Evolutionary conservation across 2,888 invertebrate species (phyloP), one percentile per base, ranked within the genome.

Genomic region (Drosophila prolongata): DNA sequence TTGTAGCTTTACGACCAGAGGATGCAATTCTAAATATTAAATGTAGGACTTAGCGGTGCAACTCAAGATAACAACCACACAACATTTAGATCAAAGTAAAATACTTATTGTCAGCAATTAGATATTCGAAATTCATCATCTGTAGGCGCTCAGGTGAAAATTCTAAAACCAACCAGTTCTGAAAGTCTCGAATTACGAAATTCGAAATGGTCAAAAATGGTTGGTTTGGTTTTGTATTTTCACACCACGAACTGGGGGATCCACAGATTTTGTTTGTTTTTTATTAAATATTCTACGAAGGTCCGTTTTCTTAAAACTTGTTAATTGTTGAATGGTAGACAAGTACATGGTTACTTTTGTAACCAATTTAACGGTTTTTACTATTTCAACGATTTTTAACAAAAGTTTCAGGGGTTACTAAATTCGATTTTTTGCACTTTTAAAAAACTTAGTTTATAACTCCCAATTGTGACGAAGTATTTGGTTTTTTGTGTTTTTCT

Each of bases 141-240:
- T 34, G 30, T 30, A 35, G 60, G n/a, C 56, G 42, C 27, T 50
- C 46, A 50, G 24, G 27, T 49, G 82, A 87, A 77, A 86, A 86
- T 86, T 85, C 80, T 81, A 86, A 75, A 89, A 89, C 89, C 86
- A 86, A 89, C 86, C 77, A 85, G 69, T 89, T 87, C 68, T 72
- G 78, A 82, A 64, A 78, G 85, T 78, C 43, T 70, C 43, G 69
- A 78, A 79, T 67, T 81, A 2, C 3, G 1, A 59, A 77, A 68
- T 76, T 77, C 66, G 61, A 71, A 44, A 73, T 89, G 74, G 56
- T 87, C 52, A 72, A 80, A 85, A 87, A 81, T 89, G 78, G 87
- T 86, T 89, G 88, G 86, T 86, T 86, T 89, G 89, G 86, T 86
- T 86, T 86, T 89, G 86, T 69, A 78, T 86, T 86, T 89, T 86